phyloP scores from a whole-genome alignment of 2,797 vertebrate genomes.

The Sebastes oblongus region DNA sequence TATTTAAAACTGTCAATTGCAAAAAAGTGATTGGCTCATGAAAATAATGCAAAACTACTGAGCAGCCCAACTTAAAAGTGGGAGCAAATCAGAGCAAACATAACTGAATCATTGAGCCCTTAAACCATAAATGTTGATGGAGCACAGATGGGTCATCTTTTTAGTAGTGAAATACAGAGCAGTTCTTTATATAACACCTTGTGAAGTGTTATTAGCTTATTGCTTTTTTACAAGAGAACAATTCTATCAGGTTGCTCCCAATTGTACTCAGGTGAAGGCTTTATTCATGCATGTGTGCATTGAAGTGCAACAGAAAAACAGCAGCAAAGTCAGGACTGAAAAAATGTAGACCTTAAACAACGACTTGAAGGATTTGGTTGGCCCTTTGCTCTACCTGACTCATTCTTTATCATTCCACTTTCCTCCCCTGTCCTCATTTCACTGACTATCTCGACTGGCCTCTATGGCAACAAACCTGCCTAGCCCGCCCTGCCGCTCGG shows the following conservation, averaged over 20 bases:
- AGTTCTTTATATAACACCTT: conserved; percentile 18
- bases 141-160: conserved; percentile 12
- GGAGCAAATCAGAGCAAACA: conserved; percentile 20
- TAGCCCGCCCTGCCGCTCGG: conserved; percentile 12
- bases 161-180: conserved; percentile 7
- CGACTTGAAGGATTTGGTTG: background rate
- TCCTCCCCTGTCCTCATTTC: conserved; percentile 26
- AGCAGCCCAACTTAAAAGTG: conserved; percentile 6
- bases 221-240: conserved; percentile 26
- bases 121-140: conserved; percentile 37
- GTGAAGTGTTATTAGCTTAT: conserved; percentile 6
- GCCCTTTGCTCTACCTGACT: background rate
- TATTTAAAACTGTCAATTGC: background rate
- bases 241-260: background rate
- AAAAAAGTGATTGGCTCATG: background rate
- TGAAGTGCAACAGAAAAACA: background rate
- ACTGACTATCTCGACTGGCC: conserved; percentile 18
- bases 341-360: background rate
- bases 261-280: background rate
- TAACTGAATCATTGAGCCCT: conserved; percentile 24
- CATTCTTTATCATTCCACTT: conserved; percentile 13
- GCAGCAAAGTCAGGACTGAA: background rate
- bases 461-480: conserved; percentile 27
- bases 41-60: conserved; percentile 7
- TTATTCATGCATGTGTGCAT: background rate